Base-by-base conservation (phyloP, 2,888 invertebrate genomes). In the Pyrocoelia pectoralis region DNA sequence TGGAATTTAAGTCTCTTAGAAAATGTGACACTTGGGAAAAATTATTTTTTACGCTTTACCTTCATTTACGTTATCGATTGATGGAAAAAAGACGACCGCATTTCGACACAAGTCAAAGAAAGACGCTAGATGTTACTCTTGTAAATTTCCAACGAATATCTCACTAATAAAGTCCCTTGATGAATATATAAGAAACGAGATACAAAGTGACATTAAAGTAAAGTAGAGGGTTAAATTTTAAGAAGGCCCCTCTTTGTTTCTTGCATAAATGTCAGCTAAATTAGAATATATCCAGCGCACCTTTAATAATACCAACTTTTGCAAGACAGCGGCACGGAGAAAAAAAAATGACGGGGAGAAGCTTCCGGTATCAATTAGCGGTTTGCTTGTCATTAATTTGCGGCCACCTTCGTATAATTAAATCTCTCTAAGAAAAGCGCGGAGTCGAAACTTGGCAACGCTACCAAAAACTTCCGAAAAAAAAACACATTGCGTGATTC, bases 101-200 rank as follows among this genome's bases (percentile, higher is more conserved):
- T 48, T 40, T 13, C 3, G 12, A 13, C 49, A 54, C 17, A 58
- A 19, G 61, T 56, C 33, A 24, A 59, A 59, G 49, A 52, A 53
- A 52, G 65, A 68, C 17, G 52, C 41, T 19, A 50, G 50, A 61
- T 17, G 66, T 52, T 48, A 56, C 65, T 38, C 51, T 12, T 38
- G 51, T 55, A 56, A 59, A 63, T 70, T 65, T 57, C 50, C 55
- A 56, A 41, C 33, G 62, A 71, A 70, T 72, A 72, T 72, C 68
- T 72, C 73, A 74, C 77, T 78, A 78, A 78, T 78, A 78, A 77
- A 78, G 79, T 77, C 78, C 78, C 78, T 78, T 79, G 79, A 79
- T 79, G 79, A 79, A 79, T 79, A 78, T 79, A 78, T 77, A 78
- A 79, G 79, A 79, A 79, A 79, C 74, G 75, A 77, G 79, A 79